A percentile compares a stretch with the other conserved stretches of the same genome.
Conservation (phyloP, 1,140 invertebrate species). For the Lamellibrachia luymesi region DNA sequence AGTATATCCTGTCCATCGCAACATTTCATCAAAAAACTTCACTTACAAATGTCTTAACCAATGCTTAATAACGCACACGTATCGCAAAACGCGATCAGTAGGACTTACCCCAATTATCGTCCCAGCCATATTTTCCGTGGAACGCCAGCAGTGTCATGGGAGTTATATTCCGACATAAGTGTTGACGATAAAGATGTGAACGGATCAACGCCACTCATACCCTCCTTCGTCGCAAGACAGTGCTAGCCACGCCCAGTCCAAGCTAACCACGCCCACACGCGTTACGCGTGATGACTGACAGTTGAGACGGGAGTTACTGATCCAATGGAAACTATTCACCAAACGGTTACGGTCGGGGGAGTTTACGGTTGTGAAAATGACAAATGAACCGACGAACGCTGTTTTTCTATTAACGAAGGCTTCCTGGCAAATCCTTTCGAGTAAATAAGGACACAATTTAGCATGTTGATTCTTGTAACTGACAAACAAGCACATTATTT, state of each 20-base stretch:
- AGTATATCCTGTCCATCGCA: not conserved
- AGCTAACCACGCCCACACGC: not conserved
- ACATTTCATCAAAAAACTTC: not conserved
- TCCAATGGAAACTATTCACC: not conserved
- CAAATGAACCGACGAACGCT: not conserved
- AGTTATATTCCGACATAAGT: constrained; percentile 1
- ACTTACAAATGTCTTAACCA: not conserved
- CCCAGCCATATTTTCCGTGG: not conserved
- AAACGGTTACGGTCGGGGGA: not conserved
- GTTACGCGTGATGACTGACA: not conserved
- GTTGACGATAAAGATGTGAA: not conserved
- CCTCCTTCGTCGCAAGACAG: not conserved
- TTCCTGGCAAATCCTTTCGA: not conserved
- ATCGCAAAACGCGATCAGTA: not conserved
- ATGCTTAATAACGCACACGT: not conserved
- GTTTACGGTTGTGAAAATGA: not conserved
- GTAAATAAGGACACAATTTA: constrained; percentile 1
- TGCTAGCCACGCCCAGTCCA: not conserved
- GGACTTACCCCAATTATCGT: not conserved
- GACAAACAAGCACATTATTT: not conserved
- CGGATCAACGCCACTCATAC: not conserved
- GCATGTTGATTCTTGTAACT: not conserved
- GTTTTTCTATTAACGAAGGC: not conserved
- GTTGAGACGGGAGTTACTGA: not conserved
- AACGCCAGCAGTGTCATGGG: not conserved